Conservation (phyloP, 2,113 vertebrate species). For the Physeter macrocephalus region DNA sequence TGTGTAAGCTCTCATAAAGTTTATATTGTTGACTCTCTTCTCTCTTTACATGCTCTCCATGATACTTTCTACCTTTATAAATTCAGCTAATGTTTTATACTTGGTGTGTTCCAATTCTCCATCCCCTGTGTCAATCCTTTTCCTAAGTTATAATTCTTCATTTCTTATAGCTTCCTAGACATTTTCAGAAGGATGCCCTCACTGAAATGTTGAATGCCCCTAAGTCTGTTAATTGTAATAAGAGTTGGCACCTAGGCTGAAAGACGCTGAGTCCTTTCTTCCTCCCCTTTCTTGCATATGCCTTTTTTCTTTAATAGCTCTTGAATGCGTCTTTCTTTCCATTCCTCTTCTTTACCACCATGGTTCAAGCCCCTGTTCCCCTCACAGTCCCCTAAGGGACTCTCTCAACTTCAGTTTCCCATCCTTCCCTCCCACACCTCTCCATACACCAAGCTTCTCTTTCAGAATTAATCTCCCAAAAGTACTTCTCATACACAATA, state of each 20-base stretch:
- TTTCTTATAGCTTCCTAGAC: neutral
- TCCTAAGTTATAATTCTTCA: neutral
- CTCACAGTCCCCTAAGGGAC: neutral
- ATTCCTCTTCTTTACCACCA: neutral
- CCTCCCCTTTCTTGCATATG: neutral
- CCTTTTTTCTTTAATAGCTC: neutral
- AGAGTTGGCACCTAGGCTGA: neutral
- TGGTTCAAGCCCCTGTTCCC: neutral
- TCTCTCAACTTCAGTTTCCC: neutral
- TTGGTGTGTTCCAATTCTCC: neutral
- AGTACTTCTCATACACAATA: neutral
- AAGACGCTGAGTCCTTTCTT: neutral
- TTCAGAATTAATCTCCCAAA: neutral
- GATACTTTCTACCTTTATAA: neutral
- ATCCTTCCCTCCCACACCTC: neutral
- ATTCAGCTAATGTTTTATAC: neutral
- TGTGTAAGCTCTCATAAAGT: neutral
- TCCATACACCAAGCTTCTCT: neutral
- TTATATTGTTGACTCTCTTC: neutral
- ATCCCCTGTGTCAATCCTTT: neutral
- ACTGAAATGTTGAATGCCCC: neutral
- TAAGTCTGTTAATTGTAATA: neutral
- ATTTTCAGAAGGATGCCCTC: neutral
- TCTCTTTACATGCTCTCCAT: neutral
- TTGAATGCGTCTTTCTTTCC: neutral